Base-by-base conservation (phyloP, 2,888 invertebrate genomes). In the Deilephila porcellus region DNA sequence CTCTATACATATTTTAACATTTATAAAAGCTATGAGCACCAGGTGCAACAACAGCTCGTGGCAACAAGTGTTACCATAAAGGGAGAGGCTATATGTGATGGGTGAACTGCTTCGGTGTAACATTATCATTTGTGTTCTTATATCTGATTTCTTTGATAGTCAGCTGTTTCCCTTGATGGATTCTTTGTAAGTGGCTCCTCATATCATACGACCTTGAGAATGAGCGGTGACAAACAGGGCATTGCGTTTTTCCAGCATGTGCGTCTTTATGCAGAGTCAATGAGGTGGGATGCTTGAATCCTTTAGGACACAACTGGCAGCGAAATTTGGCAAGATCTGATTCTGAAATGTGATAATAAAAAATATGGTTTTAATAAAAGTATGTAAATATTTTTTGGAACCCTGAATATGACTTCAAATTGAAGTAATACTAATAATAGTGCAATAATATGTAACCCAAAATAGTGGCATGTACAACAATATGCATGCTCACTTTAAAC, bases 151-250 rank as follows among this genome's bases (percentile, higher is more conserved):
- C 94, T 82, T 94, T 94, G 73, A 94, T 94, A 67, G 94, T 94
- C 75, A 94, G 83, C 78, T 94, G 94, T 83, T 94, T 94, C 34
- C 94, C 95, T 85, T 95, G 95, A 83, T 96, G 96, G 89, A 96
- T 95, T 85, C 95, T 92, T 85, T 95, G 93, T 60, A 96, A 86
- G 79, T 96, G 96, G 80, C 95, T 95, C 78, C 95, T 90, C 96
- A 96, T 96, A 79, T 96, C 96, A 82, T 96, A 96, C 76, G 95
- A 96, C 76, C 96, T 90, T 79, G 96, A 96, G 85, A 96, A 96
- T 75, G 95, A 95, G 77, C 96, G 91, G 78, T 94, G 95, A 80
- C 96, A 96, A 72, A 96, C 95, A 14, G 96, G 96, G 80, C 96
- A 96, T 81, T 95, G 95, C 32, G 96, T 96, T 86, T 96, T 96